Percentiles rank a stretch among this genome's conserved stretches.
Evolutionary conservation across 37 sponge, comb jelly and placozoan genomes (phyloP).

Genomic region (Axinella damicornis): DNA sequence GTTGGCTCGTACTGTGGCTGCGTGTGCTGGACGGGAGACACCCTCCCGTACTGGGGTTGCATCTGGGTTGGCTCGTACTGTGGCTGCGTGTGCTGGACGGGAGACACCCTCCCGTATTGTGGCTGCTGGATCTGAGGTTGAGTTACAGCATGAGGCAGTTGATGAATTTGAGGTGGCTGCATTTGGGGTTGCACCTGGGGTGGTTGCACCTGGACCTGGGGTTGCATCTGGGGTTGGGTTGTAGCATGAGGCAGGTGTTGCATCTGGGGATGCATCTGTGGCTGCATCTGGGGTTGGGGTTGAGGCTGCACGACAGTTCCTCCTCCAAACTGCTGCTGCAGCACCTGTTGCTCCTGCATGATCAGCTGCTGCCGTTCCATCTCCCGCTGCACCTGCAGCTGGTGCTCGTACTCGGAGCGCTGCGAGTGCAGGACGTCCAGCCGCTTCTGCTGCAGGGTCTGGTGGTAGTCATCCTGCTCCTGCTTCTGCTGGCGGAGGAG

Average conservation of each 20-base stretch:
- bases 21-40: too few relatives aligned
- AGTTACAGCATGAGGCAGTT: neutral
- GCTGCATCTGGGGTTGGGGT: neutral
- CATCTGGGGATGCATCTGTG: neutral
- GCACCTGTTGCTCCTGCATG: constrained; percentile 78
- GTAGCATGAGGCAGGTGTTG: too few relatives aligned
- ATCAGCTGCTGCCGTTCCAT: constrained; percentile 72
- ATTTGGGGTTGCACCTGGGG: neutral
- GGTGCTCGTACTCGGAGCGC: constrained; percentile 60
- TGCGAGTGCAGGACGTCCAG: constrained; percentile 44
- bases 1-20: too few relatives aligned
- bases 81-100: too few relatives aligned
- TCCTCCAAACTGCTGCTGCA: constrained; percentile 64
- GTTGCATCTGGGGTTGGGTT: neutral
- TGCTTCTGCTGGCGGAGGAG: constrained; percentile 92
- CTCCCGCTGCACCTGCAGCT: constrained; percentile 68
- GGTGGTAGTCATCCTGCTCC: constrained; percentile 87
- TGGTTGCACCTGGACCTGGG: neutral
- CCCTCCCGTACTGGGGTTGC: neutral
- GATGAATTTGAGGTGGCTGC: neutral
- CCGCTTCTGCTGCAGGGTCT: constrained; percentile 68
- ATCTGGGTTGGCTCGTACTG: neutral
- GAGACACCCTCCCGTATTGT: too few relatives aligned
- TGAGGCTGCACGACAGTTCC: too few relatives aligned
- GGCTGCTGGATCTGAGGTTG: neutral